Base-by-base conservation (phyloP, 2,113 vertebrate genomes). In the Burhinus bistriatus region DNA sequence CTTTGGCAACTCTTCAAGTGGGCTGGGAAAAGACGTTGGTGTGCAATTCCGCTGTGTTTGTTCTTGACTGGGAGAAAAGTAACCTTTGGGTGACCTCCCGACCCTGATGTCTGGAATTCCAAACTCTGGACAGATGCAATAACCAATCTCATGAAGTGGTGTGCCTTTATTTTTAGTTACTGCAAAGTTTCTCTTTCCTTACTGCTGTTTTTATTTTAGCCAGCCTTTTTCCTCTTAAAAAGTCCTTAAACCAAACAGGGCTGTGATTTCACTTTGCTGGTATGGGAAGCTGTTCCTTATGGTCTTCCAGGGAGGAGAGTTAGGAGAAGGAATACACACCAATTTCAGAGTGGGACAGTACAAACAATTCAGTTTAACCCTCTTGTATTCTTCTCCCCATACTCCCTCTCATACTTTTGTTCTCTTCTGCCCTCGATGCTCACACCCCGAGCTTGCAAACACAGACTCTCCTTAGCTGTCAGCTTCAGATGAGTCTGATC, bases 81-180 rank as follows among this genome's bases (percentile, higher is more conserved):
- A 98, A 98, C 98, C 98, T 98, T 97, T 97, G 97, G 96, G 98
- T 32, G 97, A 99, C 99, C 98, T 98, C 87, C 36, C 6, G 70
- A 96, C 96, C 95, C 95, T 44, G 21, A 55, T 97, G 98, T 98
- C 98, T 99, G 98, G 98, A 98, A 98, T 98, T 98, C 97, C 98
- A 98, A 98, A 98, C 96, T 97, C 97, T 96, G 95, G 94, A 93
- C 97, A 98, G 98, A 98, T 98, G 97, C 92, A 98, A 98, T 93
- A 97, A 95, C 96, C 98, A 97, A 85, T 97, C 97, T 98, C 83
- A 55, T 89, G 97, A 96, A 93, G 91, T 79, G 85, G 40, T 44
- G 40, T 42, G 83, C 61, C 87, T 97, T 97, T 98, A 99, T 99
- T 99, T 99, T 98, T 98, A 99, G 98, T 96, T 94, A 62, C 55